These are phyloP conservation scores for Orientallactaga sibirica DNA, from an alignment of 2,797 vertebrate genomes.

Conservation along the genomic window DNA sequence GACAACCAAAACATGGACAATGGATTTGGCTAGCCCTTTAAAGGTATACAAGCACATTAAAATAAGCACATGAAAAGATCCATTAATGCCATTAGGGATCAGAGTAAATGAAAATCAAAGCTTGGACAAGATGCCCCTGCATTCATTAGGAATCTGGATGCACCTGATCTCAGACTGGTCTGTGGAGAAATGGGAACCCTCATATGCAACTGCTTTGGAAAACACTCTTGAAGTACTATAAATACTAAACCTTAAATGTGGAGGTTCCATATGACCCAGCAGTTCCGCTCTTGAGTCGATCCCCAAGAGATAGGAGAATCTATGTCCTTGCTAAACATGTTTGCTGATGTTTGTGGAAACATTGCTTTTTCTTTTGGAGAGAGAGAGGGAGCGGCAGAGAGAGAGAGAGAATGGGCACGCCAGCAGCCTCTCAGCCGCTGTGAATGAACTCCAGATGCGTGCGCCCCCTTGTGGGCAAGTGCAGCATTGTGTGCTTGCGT, in stretches of 20 bases:
- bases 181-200: constrained; percentile 9
- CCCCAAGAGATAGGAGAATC: constrained; percentile 3
- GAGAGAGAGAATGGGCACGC: too few species aligned
- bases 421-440: too few species aligned
- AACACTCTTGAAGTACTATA: background rate
- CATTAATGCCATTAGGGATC: background rate
- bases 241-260: background rate
- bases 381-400: too few species aligned
- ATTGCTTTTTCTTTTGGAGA: background rate
- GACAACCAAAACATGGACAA: background rate
- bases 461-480: too few species aligned
- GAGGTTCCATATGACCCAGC: background rate
- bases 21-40: constrained; percentile 25
- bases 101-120: constrained; percentile 27
- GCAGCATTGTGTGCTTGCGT: too few species aligned
- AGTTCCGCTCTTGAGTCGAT: background rate
- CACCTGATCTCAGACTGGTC: background rate
- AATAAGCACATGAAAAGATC: background rate
- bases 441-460: too few species aligned
- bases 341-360: background rate
- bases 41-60: background rate
- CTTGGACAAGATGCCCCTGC: background rate
- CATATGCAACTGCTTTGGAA: constrained; percentile 33
- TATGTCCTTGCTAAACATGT: background rate
- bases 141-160: background rate